A percentile compares a stretch with the other conserved stretches of the same genome.
Conservation (phyloP, 1,140 invertebrate genomes). For the Drosophila carrolli region DNA sequence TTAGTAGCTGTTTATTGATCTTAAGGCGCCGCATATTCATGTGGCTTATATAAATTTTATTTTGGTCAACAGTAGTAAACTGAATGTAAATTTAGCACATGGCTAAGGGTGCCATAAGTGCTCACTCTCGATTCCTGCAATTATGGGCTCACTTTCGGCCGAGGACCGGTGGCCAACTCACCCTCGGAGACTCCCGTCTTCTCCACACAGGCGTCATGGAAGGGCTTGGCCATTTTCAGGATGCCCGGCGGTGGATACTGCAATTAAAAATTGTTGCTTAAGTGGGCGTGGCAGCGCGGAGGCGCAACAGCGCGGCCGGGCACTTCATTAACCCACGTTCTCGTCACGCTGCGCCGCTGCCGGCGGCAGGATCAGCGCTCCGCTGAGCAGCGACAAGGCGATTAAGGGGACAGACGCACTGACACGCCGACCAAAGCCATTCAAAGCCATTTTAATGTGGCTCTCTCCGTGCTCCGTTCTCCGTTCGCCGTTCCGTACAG, state of each 20-base stretch:
- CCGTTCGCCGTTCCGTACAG: not conserved
- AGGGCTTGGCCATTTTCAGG: constrained; percentile 77
- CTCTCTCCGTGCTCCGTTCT: constrained; percentile 1
- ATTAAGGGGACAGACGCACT: constrained; percentile 74
- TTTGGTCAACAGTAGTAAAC: no score
- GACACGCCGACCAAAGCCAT: constrained; percentile 73
- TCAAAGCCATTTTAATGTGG: constrained; percentile 82
- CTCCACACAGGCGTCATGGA: constrained; percentile 75
- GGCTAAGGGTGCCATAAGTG: constrained; percentile 5
- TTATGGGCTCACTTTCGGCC: constrained; percentile 21
- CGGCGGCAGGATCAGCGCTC: constrained; percentile 63
- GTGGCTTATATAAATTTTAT: not conserved
- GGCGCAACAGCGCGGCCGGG: constrained; percentile 7
- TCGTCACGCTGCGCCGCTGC: constrained; percentile 72
- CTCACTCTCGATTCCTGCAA: constrained; percentile 8
- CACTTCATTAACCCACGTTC: constrained; percentile 78
- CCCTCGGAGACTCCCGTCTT: constrained; percentile 80
- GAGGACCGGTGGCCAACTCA: constrained; percentile 31
- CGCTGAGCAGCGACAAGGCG: constrained; percentile 76
- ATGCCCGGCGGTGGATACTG: constrained; percentile 80
- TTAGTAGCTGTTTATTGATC: not conserved
- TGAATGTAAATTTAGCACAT: constrained; percentile 11
- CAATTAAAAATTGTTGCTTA: constrained; percentile 71
- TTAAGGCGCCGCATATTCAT: not conserved
- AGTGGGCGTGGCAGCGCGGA: constrained; percentile 47